A percentile compares a stretch with the other conserved stretches of the same genome.
Evolutionary conservation across 1,140 invertebrate species (phyloP).

Genomic region (Microvelia longipes): DNA sequence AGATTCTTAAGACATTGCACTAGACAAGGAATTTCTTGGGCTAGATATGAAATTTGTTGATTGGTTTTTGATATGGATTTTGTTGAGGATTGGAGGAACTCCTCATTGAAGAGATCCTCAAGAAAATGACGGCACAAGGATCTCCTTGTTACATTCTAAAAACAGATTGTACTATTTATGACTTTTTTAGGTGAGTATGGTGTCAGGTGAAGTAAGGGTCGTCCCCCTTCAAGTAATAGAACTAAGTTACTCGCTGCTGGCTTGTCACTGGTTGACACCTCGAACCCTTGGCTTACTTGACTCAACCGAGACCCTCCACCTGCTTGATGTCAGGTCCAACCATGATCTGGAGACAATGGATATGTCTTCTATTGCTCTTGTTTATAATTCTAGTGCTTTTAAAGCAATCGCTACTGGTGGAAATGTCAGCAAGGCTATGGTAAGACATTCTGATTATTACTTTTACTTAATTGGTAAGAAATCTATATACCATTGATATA

Average conservation of each 20-base stretch:
- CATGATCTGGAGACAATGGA: slow-evolving; percentile 70
- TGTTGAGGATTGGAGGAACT: no score
- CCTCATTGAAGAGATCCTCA: no score
- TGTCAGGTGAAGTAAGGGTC: slow-evolving; percentile 11
- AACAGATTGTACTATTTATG: no score
- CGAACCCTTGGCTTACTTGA: slow-evolving; percentile 73
- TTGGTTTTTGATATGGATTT: no score
- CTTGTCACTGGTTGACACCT: slow-evolving; percentile 74
- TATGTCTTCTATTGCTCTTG: slow-evolving; percentile 65
- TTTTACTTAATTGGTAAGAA: neutral
- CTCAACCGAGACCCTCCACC: slow-evolving; percentile 65
- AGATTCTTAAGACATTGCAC: no score
- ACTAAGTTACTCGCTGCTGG: slow-evolving; percentile 27
- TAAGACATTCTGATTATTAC: slow-evolving; percentile 24
- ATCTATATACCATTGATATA: neutral
- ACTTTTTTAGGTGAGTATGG: slow-evolving; percentile 21
- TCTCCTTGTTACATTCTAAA: no score
- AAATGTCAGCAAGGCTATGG: slow-evolving; percentile 58
- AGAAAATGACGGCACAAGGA: no score
- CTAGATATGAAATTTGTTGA: no score
- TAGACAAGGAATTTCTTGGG: no score
- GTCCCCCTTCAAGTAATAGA: slow-evolving; percentile 23
- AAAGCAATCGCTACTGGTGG: slow-evolving; percentile 66
- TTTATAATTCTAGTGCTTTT: slow-evolving; percentile 84
- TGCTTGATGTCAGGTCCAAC: slow-evolving; percentile 76